Base-by-base conservation (phyloP, 2,888 invertebrate species). In the Pollenia griseotomentosa region DNA sequence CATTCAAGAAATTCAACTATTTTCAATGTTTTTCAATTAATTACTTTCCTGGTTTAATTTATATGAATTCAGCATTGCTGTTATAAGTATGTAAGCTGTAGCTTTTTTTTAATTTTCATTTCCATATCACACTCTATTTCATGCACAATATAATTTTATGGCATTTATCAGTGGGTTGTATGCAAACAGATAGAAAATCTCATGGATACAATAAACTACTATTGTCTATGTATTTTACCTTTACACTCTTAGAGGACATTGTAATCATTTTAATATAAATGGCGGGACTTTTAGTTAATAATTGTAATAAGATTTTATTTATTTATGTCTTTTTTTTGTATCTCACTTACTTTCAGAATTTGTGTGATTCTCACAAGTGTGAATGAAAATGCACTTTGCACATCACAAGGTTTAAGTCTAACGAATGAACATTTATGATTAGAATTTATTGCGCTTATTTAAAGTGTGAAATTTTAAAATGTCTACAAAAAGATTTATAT, bases 361-460 rank as follows among this genome's bases (percentile, higher is more conserved):
- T 55, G 70, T 78, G 83, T 63, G 44, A 71, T 51, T 65, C 33
- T 33, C 63, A 51, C 48, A 85, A 70, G 85, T 75, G 73, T 81
- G 84, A 87, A 80, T 84, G 78, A 70, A 87, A 84, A 74, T 87
- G 84, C 84, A 84, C 84, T 87, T 87, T 84, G 84, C 87, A 87
- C 84, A 87, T 87, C 84, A 84, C 87, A 87, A 84, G 87, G 87
- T 84, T 87, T 65, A 70, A 80, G 74, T 74, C 68, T 68, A 80
- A 74, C 74, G 68, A 81, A 74, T 61, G 66, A 51, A 70, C 16
- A 83, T 77, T 84, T 77, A 74, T 87, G 84, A 87, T 84, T 87
- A 82, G 84, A 87, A 87, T 87, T 87, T 87, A 87, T 87, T 87
- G 87, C 87, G 78, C 87, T 87, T 46, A 82, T 82, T 87, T 84